phyloP scores from a whole-genome alignment of 2,888 invertebrate genomes.

The Melieria crassipennis region DNA sequence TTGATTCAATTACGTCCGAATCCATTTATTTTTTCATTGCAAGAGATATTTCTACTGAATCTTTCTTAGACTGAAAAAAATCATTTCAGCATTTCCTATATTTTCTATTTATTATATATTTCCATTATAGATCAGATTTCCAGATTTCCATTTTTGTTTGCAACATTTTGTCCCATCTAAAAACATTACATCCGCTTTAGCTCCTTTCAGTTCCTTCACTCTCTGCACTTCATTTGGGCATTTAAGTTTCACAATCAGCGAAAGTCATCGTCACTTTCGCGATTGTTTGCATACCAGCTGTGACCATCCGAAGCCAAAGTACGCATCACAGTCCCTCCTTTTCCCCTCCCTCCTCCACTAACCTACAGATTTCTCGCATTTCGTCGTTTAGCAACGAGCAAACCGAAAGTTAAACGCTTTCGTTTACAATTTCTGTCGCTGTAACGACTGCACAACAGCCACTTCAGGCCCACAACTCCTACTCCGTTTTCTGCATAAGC shows the following conservation, averaged over 20 bases:
- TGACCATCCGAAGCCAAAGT: background rate
- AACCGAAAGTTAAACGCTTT: slow-evolving; percentile 44
- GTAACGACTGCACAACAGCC: slow-evolving; percentile 35
- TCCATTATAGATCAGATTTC: no score
- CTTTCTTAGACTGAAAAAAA: no score
- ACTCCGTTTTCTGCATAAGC: background rate
- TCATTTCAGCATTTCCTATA: no score
- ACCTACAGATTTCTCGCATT: background rate
- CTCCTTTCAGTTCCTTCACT: slow-evolving; percentile 2
- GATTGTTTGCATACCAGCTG: slow-evolving; percentile 17
- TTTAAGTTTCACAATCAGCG: slow-evolving; percentile 60
- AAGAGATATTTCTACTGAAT: no score
- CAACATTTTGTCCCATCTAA: no score
- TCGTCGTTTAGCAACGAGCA: slow-evolving; percentile 8
- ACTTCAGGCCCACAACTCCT: background rate
- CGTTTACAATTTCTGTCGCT: slow-evolving; percentile 51
- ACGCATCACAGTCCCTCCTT: background rate
- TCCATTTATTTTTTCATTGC: no score
- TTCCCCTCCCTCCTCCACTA: background rate
- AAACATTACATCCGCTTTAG: no score
- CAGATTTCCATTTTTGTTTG: no score
- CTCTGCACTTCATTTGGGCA: slow-evolving; percentile 54
- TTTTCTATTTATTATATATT: no score
- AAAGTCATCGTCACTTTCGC: slow-evolving; percentile 58
- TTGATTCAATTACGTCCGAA: no score